Percentiles rank a stretch among this genome's conserved stretches.
phyloP scores from a whole-genome alignment of 2,888 invertebrate genomes.

The Caenorhabditis doughertyi region DNA sequence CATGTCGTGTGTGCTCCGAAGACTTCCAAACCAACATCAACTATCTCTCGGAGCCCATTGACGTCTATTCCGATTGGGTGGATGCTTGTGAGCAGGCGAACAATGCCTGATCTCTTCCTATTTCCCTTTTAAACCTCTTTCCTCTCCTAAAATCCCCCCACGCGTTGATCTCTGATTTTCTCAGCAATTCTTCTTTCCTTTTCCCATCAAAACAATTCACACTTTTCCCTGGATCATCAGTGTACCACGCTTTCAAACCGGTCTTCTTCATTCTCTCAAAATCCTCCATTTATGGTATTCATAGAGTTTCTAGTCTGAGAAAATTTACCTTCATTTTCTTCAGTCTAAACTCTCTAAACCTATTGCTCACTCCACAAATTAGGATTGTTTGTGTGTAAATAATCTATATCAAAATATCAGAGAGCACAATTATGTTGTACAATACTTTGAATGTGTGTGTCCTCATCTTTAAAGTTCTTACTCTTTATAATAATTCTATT shows the following conservation, averaged over 20 bases:
- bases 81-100: constrained; percentile 97
- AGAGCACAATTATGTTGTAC: too few species aligned
- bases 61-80: constrained; percentile 99
- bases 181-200: constrained; percentile 35
- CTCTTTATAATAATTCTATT: constrained; percentile 24
- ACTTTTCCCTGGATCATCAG: constrained; percentile 45
- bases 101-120: constrained; percentile 34
- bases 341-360: too few species aligned
- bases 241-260: constrained; percentile 44
- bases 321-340: too few species aligned
- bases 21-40: constrained; percentile 93
- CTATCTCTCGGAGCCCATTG: constrained; percentile 95
- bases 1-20: constrained; percentile 95
- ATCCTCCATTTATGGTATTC: constrained; percentile 20
- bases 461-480: too few species aligned
- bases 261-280: constrained; percentile 20
- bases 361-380: too few species aligned
- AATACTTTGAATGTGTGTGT: too few species aligned
- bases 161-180: constrained; percentile 55
- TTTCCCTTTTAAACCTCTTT: too few species aligned
- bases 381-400: too few species aligned
- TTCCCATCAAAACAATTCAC: background rate
- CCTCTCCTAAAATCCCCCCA: constrained; percentile 1
- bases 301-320: background rate
- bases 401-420: too few species aligned